A percentile compares a stretch with the other conserved stretches of the same genome.
These are phyloP conservation scores for Cyrtorhinus lividipennis DNA, from an alignment of 1,140 invertebrate species.

Conservation along the genomic window DNA sequence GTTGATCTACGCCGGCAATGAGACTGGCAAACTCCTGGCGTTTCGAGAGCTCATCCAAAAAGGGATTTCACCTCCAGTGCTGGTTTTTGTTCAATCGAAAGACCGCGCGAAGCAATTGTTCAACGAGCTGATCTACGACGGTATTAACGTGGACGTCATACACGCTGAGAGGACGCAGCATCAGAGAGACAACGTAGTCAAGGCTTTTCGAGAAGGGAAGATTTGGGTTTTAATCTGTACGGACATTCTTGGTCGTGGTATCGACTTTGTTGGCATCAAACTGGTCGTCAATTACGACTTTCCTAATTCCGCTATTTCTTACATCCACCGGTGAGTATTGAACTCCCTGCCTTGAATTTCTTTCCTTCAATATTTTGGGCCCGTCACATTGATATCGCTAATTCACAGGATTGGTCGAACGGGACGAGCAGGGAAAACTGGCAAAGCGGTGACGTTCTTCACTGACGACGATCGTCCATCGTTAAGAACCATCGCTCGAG, in stretches of 20 bases:
- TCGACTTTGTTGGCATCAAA: constrained; percentile 95
- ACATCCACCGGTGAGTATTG: no score
- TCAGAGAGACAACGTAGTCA: constrained; percentile 76
- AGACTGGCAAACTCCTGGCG: constrained; percentile 80
- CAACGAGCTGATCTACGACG: constrained; percentile 80
- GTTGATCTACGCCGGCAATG: constrained; percentile 79
- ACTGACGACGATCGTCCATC: constrained; percentile 72
- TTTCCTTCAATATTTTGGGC: no score
- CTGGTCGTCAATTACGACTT: constrained; percentile 97
- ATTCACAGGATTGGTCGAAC: constrained; percentile 88
- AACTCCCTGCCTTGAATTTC: no score
- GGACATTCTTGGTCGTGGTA: constrained; percentile 89
- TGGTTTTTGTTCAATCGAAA: constrained; percentile 81
- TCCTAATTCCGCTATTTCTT: constrained; percentile 73
- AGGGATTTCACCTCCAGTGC: constrained; percentile 77
- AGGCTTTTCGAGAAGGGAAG: no score
- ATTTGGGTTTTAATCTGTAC: constrained; percentile 95
- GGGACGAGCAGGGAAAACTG: constrained; percentile 76
- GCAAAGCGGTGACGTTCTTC: constrained; percentile 88
- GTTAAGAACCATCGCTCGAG: constrained; percentile 69
- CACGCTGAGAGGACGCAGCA: constrained; percentile 80
- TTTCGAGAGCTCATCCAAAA: constrained; percentile 67
- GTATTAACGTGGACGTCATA: constrained; percentile 85
- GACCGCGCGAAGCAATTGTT: constrained; percentile 86
- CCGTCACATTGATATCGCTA: no score